Conservation (phyloP, 2,797 vertebrate species). For the Syndactyla subalaris region DNA sequence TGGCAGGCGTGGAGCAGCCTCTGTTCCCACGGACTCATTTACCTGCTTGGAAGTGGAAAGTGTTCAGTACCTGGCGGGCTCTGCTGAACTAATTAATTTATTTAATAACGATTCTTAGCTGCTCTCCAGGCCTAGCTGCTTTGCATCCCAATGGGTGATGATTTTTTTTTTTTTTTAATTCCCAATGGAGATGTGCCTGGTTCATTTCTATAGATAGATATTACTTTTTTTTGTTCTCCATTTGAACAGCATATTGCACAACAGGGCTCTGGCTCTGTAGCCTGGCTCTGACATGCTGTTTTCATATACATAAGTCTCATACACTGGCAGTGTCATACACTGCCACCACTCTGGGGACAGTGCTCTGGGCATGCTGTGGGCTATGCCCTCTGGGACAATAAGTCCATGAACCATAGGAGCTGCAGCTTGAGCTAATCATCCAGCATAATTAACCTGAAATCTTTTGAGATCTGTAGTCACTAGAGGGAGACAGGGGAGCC, state of each 20-base stretch:
- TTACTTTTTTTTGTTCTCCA: not conserved
- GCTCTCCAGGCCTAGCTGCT: constrained; percentile 57
- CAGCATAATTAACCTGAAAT: not conserved
- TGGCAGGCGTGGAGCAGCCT: constrained; percentile 18
- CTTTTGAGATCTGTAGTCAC: not conserved
- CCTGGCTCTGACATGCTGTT: not conserved
- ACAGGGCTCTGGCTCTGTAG: fast-evolving
- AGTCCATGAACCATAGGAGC: not conserved
- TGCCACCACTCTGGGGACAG: not conserved
- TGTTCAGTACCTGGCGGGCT: constrained; percentile 62
- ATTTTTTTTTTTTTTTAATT: not conserved
- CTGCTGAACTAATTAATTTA: constrained; percentile 67
- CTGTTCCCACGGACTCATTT: constrained; percentile 68
- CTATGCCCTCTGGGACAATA: not conserved
- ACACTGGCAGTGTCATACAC: not conserved
- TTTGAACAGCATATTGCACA: not conserved
- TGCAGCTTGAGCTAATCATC: not conserved
- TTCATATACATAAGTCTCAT: not conserved
- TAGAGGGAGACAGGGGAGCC: constrained; percentile 14
- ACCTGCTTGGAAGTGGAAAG: constrained; percentile 67
- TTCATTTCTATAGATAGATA: constrained; percentile 32
- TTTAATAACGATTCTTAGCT: constrained; percentile 61
- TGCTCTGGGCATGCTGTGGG: not conserved
- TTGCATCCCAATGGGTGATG: constrained; percentile 64
- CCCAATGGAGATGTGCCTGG: not conserved